A percentile compares a stretch with the other conserved stretches of the same genome.
phyloP scores from a whole-genome alignment of 2,797 vertebrate species.

The Hoplostethus atlanticus region DNA sequence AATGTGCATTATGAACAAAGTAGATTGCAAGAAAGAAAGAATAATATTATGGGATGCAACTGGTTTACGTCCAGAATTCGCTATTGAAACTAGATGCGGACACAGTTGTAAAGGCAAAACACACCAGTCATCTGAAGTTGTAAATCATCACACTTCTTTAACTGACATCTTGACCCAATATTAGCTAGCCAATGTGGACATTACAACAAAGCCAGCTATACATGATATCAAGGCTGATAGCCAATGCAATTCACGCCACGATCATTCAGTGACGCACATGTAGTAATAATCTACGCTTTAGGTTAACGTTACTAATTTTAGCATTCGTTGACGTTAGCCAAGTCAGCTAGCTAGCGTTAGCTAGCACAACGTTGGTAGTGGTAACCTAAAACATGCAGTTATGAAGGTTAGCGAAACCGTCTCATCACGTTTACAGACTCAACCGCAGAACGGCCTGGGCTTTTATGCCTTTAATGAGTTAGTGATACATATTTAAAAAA shows the following conservation, averaged over 20 bases:
- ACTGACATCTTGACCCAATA: not conserved
- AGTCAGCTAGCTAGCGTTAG: conserved; percentile 27
- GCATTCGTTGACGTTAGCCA: conserved; percentile 33
- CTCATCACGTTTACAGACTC: not conserved
- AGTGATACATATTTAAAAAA: too few relatives aligned
- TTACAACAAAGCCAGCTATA: too few relatives aligned
- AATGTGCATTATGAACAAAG: not conserved
- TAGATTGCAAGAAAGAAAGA: too few relatives aligned
- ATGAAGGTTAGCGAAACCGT: not conserved
- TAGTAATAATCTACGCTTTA: not conserved
- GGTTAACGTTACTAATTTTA: not conserved
- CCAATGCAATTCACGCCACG: not conserved
- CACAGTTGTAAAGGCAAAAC: too few relatives aligned
- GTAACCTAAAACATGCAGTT: not conserved
- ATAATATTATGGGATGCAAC: too few relatives aligned
- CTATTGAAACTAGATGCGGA: too few relatives aligned
- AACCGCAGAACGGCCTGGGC: too few relatives aligned
- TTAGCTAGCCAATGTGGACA: not conserved
- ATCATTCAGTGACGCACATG: not conserved
- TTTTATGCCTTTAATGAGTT: too few relatives aligned
- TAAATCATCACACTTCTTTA: not conserved
- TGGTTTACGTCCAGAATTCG: too few relatives aligned
- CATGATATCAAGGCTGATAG: not conserved
- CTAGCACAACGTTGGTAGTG: conserved; percentile 58
- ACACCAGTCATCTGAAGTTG: not conserved